Conservation (phyloP, 2,888 invertebrate genomes). For the Labia minor region DNA sequence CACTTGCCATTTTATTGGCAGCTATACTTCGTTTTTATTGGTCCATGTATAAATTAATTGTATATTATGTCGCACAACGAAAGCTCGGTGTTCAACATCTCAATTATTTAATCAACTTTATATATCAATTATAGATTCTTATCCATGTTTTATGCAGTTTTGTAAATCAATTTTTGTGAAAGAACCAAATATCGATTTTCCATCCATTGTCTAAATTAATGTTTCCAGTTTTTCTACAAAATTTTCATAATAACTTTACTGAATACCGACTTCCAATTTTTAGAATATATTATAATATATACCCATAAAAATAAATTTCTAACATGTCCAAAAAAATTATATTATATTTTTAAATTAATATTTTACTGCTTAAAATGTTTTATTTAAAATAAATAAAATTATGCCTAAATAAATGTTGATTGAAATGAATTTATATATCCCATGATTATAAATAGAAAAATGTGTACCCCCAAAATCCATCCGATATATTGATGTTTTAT, state of each 20-base stretch:
- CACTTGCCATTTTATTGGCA: neutral
- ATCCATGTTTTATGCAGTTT: neutral
- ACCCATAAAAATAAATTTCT: neutral
- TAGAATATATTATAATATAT: neutral
- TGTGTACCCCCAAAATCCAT: neutral
- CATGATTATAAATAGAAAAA: neutral
- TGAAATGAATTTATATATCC: neutral
- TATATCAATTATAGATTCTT: neutral
- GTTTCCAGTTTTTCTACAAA: neutral
- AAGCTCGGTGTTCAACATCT: neutral
- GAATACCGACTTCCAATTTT: neutral
- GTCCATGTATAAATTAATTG: neutral
- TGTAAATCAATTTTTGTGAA: too few species aligned
- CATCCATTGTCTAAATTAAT: neutral
- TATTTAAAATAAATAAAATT: neutral
- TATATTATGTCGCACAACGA: constrained; percentile 13
- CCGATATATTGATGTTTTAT: neutral
- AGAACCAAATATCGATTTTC: constrained; percentile 1
- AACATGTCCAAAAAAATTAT: neutral
- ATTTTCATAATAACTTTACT: neutral
- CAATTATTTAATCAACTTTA: neutral
- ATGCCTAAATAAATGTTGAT: constrained; percentile 1
- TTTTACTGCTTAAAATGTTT: too few species aligned
- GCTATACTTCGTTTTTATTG: neutral
- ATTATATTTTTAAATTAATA: too few species aligned